Evolutionary conservation across 2,113 vertebrate genomes (phyloP), one percentile per base, ranked within the genome.

Genomic region (Perca schrenkii): DNA sequence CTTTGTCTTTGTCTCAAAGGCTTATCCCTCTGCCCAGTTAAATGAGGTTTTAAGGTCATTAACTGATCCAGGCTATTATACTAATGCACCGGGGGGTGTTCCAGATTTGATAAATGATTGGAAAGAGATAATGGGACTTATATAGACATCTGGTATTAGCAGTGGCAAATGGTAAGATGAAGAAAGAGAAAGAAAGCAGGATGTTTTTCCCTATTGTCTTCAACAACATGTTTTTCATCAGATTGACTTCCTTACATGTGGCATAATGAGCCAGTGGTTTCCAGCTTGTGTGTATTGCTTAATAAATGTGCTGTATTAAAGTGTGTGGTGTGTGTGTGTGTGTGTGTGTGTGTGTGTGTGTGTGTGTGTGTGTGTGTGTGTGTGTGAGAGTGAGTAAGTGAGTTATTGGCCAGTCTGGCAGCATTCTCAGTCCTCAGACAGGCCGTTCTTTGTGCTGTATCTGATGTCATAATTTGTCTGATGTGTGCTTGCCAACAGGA

Each of bases 391-490:
- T 68, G 69, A 36, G 40, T 83, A 19, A 67, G 31, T 64, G 67
- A 86, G 64, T 74, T 74, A 73, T 74, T 58, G 58, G 53, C 56
- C 58, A 4, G 79, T 84, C 75, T 92, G 88, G 86, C 88, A 86
- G 84, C 71, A 65, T 78, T 84, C 61, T 76, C 66, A 71, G 80
- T 82, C 82, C 81, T 85, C 73, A 90, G 77, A 93, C 90, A 93
- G 90, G 84, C 82, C 19, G 78, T 85, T 91, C 88, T 90, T 93
- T 93, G 91, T 91, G 82, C 46, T 80, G 31, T 69, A 79, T 86
- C 81, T 92, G 92, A 92, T 92, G 91, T 92, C 90, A 91, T 91
- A 86, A 87, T 92, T 89, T 88, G 75, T 78, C 81, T 84, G 86
- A 85, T 43, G 74, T 77, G 25, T 63, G 50, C 86, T 90, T 83